These are phyloP conservation scores for Indicator maculatus DNA, from an alignment of 2,113 vertebrate genomes.

Conservation along the genomic window DNA sequence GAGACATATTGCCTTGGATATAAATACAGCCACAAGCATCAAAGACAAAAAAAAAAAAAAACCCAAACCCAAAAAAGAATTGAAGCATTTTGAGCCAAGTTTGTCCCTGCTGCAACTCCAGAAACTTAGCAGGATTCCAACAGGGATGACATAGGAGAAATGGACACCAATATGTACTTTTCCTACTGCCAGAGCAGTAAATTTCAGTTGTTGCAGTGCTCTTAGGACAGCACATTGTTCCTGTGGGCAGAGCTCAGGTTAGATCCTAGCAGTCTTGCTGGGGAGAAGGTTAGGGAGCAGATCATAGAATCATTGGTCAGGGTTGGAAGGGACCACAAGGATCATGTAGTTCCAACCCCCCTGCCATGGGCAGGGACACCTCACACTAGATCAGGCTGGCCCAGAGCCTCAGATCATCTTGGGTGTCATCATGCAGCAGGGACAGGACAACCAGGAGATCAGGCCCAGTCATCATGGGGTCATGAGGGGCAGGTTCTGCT, in stretches of 20 bases:
- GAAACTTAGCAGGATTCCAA: background rate
- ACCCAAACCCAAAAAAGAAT: background rate
- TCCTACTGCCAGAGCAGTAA: background rate
- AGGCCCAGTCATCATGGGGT: background rate
- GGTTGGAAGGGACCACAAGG: too few relatives aligned
- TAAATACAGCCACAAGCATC: background rate
- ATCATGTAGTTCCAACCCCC: too few relatives aligned
- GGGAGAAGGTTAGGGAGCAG: background rate
- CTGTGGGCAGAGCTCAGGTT: background rate
- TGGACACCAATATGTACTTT: background rate
- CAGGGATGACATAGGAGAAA: background rate
- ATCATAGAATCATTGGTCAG: too few relatives aligned
- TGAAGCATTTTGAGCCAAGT: conserved; percentile 39
- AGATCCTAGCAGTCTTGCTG: background rate
- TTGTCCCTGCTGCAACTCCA: conserved; percentile 24
- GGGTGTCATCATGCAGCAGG: background rate
- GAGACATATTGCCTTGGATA: conserved; percentile 63
- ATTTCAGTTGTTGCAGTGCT: background rate
- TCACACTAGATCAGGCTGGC: background rate
- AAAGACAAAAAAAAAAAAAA: background rate
- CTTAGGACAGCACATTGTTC: background rate
- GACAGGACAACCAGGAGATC: background rate
- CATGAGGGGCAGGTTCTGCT: background rate
- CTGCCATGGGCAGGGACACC: too few relatives aligned
- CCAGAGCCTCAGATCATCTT: too few relatives aligned